These are phyloP conservation scores for Agriopis marginaria DNA, from an alignment of 2,888 invertebrate genomes.

Conservation along the genomic window DNA sequence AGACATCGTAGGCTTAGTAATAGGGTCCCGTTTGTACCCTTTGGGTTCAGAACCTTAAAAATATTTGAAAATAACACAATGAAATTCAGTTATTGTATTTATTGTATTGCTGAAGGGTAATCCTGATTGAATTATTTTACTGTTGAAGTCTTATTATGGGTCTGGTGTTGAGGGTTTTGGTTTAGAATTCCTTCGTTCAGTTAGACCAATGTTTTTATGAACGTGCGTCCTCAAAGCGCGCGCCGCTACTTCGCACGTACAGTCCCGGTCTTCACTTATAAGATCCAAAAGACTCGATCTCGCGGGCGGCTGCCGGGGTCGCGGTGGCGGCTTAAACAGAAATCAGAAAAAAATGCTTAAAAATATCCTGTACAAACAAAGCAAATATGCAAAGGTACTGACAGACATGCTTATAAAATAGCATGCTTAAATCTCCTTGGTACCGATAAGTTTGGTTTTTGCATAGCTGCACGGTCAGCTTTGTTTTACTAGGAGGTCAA, in stretches of 20 bases:
- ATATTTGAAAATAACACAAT: constrained; percentile 49
- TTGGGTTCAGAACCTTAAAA: too few relatives aligned
- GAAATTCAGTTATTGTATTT: too few relatives aligned
- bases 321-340: not conserved
- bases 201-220: constrained; percentile 54
- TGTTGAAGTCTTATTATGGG: not conserved
- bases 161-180: not conserved
- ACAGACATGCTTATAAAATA: too few relatives aligned
- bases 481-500: too few relatives aligned
- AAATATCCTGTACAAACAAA: too few relatives aligned
- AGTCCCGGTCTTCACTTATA: constrained; percentile 49
- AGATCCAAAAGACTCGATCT: constrained; percentile 50
- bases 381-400: too few relatives aligned
- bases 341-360: not conserved
- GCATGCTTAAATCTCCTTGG: too few relatives aligned
- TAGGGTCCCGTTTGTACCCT: too few relatives aligned
- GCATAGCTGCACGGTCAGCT: too few relatives aligned
- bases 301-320: constrained; percentile 3
- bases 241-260: constrained; percentile 61
- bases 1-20: too few relatives aligned
- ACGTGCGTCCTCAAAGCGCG: constrained; percentile 57
- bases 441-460: too few relatives aligned
- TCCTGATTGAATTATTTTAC: not conserved
- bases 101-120: too few relatives aligned
- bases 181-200: constrained; percentile 31